These are phyloP conservation scores for Meloidogyne exigua DNA, from an alignment of 1,140 invertebrate genomes.

Conservation along the genomic window DNA sequence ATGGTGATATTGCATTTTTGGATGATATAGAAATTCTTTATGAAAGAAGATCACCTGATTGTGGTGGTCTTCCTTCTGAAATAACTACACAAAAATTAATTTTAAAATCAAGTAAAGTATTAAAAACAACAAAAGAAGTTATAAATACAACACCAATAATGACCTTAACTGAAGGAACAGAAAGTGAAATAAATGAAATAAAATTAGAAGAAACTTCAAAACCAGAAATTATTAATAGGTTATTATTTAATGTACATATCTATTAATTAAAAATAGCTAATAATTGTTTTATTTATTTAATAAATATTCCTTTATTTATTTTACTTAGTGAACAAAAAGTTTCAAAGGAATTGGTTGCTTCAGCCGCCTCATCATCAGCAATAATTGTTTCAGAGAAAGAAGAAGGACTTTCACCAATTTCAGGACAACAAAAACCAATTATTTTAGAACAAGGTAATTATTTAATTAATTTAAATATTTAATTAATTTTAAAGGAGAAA, in stretches of 20 bases:
- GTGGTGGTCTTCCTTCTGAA: slow-evolving; percentile 11
- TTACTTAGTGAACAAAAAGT: not conserved
- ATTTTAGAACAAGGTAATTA: not conserved
- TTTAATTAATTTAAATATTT: not conserved
- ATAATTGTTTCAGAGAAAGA: not conserved
- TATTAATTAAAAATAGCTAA: too few species aligned
- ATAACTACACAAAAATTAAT: slow-evolving; percentile 3
- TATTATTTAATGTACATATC: too few species aligned
- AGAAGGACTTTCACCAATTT: not conserved
- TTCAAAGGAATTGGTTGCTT: not conserved
- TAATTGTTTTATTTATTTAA: too few species aligned
- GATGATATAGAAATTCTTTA: slow-evolving; percentile 59
- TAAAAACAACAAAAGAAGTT: not conserved
- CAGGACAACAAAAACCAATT: not conserved
- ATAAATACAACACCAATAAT: not conserved
- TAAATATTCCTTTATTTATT: too few species aligned
- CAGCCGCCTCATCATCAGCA: not conserved
- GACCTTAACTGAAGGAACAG: not conserved
- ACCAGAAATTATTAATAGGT: not conserved
- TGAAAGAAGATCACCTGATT: slow-evolving; percentile 45
- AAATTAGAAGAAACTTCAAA: not conserved
- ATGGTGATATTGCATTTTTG: slow-evolving; percentile 53
- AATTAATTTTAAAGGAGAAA: slow-evolving; percentile 17
- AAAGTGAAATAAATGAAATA: not conserved
- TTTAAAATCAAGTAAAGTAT: not conserved